Evolutionary conservation across 1,140 invertebrate genomes (phyloP), one percentile per base, ranked within the genome.

Genomic region (Matsumurasca onukii): DNA sequence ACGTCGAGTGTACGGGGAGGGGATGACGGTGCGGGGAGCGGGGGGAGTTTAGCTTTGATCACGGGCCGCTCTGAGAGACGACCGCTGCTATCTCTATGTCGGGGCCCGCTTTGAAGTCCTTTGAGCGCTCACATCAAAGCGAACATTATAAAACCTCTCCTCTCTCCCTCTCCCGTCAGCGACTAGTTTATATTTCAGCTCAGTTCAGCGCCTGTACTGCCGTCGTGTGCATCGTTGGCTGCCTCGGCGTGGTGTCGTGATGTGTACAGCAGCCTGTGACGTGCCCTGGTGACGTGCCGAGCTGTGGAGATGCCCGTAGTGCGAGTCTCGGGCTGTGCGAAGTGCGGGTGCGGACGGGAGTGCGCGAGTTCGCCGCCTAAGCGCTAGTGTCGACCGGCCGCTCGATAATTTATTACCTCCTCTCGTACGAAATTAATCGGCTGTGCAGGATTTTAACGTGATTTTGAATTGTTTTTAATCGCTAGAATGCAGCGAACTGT

Each of bases 101-200:
- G 71, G 71, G 73, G 69, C 71, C 45, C 55, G 49, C 73, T 72
- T 73, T 73, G 70, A 72, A 73, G 73, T 72, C 70, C 73, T 73
- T 73, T 73, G 73, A 71, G 62, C 31, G 39, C 62, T 62, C 51
- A 70, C 70, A 73, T 73, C 73, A 73, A 73, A 73, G 73, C 55
- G 48, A 55, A 59, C 72, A 73, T 73, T 73, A 73, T 73, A 73
- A 73, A 73, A 70, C 70, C 69, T 73, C 73, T 70, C 67, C 70
- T 67, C 69, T 68, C 68, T 66, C 68, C 64, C 51, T 66, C 63
- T 59, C 63, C 52, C 61, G 69, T 70, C 71, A 70, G 65, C 68
- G 69, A 73, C 73, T 73, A 73, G 73, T 73, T 73, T 73, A 73
- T 73, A 73, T 73, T 73, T 73, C 69, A 71, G 70, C 72, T 73